Base-by-base conservation (phyloP, 2,888 invertebrate genomes). In the Drosophila pegasa region DNA sequence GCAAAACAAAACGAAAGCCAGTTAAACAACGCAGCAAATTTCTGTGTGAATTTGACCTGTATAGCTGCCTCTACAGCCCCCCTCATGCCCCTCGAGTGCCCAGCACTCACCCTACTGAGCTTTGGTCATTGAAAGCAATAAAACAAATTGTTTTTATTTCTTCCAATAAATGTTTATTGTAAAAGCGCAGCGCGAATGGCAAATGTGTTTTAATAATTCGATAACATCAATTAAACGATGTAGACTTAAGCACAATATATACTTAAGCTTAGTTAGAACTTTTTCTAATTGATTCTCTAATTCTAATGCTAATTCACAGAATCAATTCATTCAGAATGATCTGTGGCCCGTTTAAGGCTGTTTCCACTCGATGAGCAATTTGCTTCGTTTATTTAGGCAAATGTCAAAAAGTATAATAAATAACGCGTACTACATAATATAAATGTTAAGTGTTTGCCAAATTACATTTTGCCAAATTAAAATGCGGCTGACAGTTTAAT, bases 401-500 rank as follows among this genome's bases (percentile, higher is more conserved):
- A 71, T 57, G 64, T 22, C 71, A 76, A 20, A 60, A 31, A 33
- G 40, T 40, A 51, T 51, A 40, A 71, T 56, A 64, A 50, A 54
- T 48, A 62, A 29, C 48, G 35, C 27, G 57, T 38, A 38, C 54
- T 52, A 31, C 51, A 61, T 65, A 63, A 66, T 69, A 70, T 52
- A 65, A 58, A 47, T 61, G 54, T 48, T 71, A 65, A 68, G 59
- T 64, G 69, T 43, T 55, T 73, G 85, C 62, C 77, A 80, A 80
- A 67, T 67, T 52, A 41, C 59, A 72, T 59, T 52, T 62, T 51
- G 64, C 51, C 66, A 68, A 68, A 72, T 59, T 71, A 48, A 57
- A 79, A 80, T 69, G 63, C 58, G 62, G 31, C 70, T 71, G 84
- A 77, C 74, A 77, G 59, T 71, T 81, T 84, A 84, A 72, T 80